Percentiles rank a stretch among this genome's conserved stretches.
These are phyloP conservation scores for Nothobranchius kuhntae DNA, from an alignment of 2,113 vertebrate species.

Conservation along the genomic window DNA sequence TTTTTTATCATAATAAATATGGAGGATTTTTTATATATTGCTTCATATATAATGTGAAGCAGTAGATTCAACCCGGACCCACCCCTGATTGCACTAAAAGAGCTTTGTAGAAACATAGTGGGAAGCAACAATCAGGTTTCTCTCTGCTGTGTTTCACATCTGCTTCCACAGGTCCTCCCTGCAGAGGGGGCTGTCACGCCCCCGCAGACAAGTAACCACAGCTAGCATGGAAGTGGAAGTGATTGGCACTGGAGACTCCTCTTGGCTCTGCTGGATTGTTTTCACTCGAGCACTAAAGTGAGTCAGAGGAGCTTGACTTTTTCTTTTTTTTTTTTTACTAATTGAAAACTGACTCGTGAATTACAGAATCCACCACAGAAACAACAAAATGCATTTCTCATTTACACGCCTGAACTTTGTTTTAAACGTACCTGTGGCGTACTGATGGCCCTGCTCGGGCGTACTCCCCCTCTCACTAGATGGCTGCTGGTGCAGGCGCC, in stretches of 20 bases:
- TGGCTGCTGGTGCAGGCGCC: too few relatives aligned
- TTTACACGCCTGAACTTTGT: too few relatives aligned
- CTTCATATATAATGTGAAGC: background rate
- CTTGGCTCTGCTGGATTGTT: conserved; percentile 4
- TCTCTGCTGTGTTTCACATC: background rate
- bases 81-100: too few relatives aligned
- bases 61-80: too few relatives aligned
- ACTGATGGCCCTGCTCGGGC: too few relatives aligned
- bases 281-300: conserved; percentile 4
- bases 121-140: background rate
- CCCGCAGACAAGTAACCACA: conserved; percentile 5
- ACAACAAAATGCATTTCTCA: too few relatives aligned
- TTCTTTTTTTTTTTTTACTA: background rate
- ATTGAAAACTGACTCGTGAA: conserved; percentile 3
- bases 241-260: conserved; percentile 12
- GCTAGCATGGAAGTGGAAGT: conserved; percentile 1
- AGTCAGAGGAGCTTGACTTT: conserved; percentile 2
- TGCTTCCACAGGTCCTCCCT: background rate
- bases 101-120: background rate
- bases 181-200: background rate
- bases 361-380: background rate
- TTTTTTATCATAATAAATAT: too few relatives aligned
- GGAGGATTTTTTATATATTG: background rate
- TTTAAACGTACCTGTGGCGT: too few relatives aligned
- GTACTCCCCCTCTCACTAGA: too few relatives aligned